phyloP scores from a whole-genome alignment of 2,797 vertebrate genomes.

The Nasua narica region DNA sequence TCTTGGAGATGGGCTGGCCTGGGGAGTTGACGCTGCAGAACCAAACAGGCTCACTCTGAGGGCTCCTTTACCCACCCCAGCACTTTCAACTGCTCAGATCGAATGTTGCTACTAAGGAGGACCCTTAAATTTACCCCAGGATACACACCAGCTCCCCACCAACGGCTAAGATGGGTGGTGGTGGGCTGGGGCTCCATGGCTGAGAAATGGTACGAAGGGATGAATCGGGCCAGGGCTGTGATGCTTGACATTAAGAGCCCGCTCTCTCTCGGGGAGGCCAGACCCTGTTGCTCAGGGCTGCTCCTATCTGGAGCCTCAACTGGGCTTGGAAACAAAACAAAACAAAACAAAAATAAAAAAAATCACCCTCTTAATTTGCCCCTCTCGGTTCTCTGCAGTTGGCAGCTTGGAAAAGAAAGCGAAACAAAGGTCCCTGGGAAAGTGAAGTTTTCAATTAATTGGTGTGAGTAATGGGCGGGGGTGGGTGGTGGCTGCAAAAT shows the following conservation, averaged over 20 bases:
- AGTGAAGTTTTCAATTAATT: slow-evolving; percentile 76
- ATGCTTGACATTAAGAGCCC: neutral
- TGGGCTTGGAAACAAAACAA: neutral
- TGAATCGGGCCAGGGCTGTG: neutral
- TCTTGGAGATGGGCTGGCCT: slow-evolving; percentile 21
- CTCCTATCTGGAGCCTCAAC: neutral
- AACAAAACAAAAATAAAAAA: too few relatives aligned
- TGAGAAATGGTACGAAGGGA: neutral
- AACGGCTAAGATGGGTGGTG: neutral
- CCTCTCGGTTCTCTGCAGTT: slow-evolving; percentile 9
- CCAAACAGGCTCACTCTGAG: neutral
- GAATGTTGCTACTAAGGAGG: neutral
- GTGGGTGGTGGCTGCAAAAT: slow-evolving; percentile 57
- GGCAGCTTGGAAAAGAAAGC: slow-evolving; percentile 63
- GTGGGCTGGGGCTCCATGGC: neutral
- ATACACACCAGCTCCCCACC: neutral
- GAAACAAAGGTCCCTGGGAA: slow-evolving; percentile 70
- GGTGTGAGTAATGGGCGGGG: slow-evolving; percentile 59
- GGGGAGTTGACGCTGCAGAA: neutral
- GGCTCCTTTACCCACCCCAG: neutral
- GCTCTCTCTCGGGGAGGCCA: neutral
- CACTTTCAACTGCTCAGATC: neutral
- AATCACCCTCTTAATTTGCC: neutral
- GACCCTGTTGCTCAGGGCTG: neutral
- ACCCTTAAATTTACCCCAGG: neutral